phyloP scores from a whole-genome alignment of 2,888 invertebrate genomes.

The Drosophila hawaiiensis region DNA sequence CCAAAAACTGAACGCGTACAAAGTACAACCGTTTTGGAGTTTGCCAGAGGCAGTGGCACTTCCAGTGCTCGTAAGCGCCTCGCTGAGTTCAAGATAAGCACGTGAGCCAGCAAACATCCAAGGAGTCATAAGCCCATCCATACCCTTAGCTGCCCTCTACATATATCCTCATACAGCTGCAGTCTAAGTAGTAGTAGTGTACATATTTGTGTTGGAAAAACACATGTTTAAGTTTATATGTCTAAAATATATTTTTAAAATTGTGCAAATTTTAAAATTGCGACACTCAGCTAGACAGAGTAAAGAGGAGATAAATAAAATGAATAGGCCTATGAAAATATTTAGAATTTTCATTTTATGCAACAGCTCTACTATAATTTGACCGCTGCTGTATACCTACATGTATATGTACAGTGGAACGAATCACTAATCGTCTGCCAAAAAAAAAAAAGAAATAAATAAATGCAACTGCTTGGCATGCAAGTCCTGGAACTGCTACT shows the following conservation, averaged over 20 bases:
- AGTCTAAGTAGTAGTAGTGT: neutral
- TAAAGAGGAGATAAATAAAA: neutral
- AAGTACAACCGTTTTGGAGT: constrained; percentile 19
- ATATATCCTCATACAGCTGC: neutral
- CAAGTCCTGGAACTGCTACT: constrained; percentile 33
- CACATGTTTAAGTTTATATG: too few species aligned
- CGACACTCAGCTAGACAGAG: neutral
- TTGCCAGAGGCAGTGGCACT: constrained; percentile 51
- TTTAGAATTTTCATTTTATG: neutral
- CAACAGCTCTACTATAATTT: neutral
- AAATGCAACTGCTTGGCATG: constrained; percentile 69
- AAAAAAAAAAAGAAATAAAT: constrained; percentile 22
- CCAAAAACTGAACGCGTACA: constrained; percentile 48
- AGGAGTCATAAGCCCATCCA: constrained; percentile 4
- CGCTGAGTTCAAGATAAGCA: constrained; percentile 74
- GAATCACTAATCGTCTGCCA: constrained; percentile 57
- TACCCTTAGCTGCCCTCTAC: neutral
- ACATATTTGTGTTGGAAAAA: neutral
- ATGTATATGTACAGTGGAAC: neutral
- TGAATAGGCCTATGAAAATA: neutral
- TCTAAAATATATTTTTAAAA: neutral
- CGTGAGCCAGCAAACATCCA: constrained; percentile 62
- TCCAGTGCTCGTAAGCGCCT: constrained; percentile 52
- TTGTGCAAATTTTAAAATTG: neutral
- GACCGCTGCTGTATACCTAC: neutral